These are phyloP conservation scores for Phaethornis superciliosus DNA, from an alignment of 2,113 vertebrate genomes.

Conservation along the genomic window DNA sequence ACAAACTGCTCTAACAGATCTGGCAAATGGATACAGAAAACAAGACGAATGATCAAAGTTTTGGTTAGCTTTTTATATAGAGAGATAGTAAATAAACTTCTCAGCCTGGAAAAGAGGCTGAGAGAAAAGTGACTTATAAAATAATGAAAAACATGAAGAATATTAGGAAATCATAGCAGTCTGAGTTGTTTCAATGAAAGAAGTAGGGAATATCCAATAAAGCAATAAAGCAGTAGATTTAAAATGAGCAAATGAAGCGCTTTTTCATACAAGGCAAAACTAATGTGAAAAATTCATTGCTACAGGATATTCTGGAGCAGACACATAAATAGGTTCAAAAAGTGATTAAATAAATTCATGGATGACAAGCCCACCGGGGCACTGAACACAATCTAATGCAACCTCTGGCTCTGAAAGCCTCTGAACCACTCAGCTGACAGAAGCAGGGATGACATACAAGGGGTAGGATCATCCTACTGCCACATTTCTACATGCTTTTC, in stretches of 20 bases:
- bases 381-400: slow-evolving; percentile 34
- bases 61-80: background rate
- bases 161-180: slow-evolving; percentile 13
- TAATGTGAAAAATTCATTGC: background rate
- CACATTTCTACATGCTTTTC: rapidly evolving
- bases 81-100: background rate
- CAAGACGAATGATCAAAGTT: background rate
- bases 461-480: background rate
- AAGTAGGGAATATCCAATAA: slow-evolving; percentile 2
- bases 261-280: background rate
- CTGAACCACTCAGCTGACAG: background rate
- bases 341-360: slow-evolving; percentile 14
- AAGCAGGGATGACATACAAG: background rate
- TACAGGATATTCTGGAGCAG: background rate
- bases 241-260: background rate
- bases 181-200: background rate
- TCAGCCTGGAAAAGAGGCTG: background rate
- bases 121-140: background rate
- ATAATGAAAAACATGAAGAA: background rate
- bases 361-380: slow-evolving; percentile 3
- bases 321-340: slow-evolving; percentile 10
- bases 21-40: background rate
- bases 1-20: background rate
- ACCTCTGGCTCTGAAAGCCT: background rate
- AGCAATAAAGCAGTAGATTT: background rate